Evolutionary conservation across 1,140 invertebrate genomes (phyloP), one percentile per base, ranked within the genome.

Genomic region (Drosophila tropicalis): DNA sequence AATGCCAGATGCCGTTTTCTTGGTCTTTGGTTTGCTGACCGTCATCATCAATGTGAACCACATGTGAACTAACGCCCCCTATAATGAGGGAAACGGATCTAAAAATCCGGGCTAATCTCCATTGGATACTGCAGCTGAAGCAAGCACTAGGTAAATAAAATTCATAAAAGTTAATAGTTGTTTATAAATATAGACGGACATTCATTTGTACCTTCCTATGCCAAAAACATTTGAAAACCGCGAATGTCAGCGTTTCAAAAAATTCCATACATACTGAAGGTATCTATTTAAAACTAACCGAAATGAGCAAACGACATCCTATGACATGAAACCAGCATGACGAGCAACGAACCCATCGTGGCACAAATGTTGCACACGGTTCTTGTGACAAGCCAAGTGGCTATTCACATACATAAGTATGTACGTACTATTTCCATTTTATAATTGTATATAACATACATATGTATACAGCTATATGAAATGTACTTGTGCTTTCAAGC

Each of bases 241-340:
- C 36, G 5, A 29, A 5, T 5, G 25, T 29, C 25, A 6, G 5
- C 5, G 29, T 6, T 25, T 3, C 0, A 29, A 29, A 5, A 36
- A 5, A 36, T 0, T 36, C 1, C 12, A 39, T 39, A 12, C 12
- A 12, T 10, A 39, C 3, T 4, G 5, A 3, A 34, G 5, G 10
- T 39, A 39, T 13, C 2, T 39, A 39, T 39, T 13, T 40, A 32
- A 32, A 22, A 54, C 19, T 29, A 22, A 55, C 39, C 41, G 39
- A 5, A 39, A 39, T 12, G 9, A 44, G 29, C 5, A 36, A 55
- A 15, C 15, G 74, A 54, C 68, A 89, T 65, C 80, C 75, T 84
- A 67, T 87, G 70, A 70, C 71, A 85, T 72, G 81, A 89, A 89
- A 78, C 84, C 81, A 81, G 84, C 84, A 89, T 89, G 85, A 89